Evolutionary conservation across 2,113 vertebrate species (phyloP), one percentile per base, ranked within the genome.

Genomic region (Mus musculus): DNA sequence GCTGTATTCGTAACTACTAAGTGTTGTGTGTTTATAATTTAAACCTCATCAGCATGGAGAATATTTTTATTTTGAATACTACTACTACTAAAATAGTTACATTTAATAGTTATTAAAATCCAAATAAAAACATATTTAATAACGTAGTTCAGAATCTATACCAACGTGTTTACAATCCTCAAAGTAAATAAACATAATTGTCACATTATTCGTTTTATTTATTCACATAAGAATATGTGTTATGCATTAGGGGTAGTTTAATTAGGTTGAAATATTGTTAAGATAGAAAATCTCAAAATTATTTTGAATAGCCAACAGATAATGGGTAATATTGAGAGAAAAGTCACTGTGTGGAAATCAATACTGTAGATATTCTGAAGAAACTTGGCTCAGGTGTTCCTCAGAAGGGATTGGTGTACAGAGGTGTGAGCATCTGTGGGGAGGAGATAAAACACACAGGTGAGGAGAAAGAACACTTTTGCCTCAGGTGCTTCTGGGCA

Each of bases 401-500:
- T 91, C 89, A 94, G 87, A 33, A 93, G 88, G 92, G 89, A 94
- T 97, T 97, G 88, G 6, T 49, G 89, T 94, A 94, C 87, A 84
- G 61, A 94, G 14, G 3, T 81, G 76, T 93, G 96, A 88, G 89
- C 24, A 71, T 98, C 98, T 98, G 97, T 96, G 94, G 92, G 2
- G 59, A 92, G 94, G 77, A 98, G 97, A 98, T 97, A 98, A 97
- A 98, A 95, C 97, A 88, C 73, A 39, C 78, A 97, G 93, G 80
- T 85, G 91, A 97, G 91, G 54, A 73, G 88, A 97, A 96, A 16
- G 56, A n/a, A 17, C n/a, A 28, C 5, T 42, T 26, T 84, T 63
- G n/a, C 81, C 36, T 22, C 1, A 0, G 2, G 59, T 82, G 54
- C 94, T 94, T 90, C 96, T 97, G 96, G 95, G 97, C 94, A 96